A percentile compares a stretch with the other conserved stretches of the same genome.
phyloP scores from a whole-genome alignment of 2,797 vertebrate genomes.

The Lerista edwardsae region DNA sequence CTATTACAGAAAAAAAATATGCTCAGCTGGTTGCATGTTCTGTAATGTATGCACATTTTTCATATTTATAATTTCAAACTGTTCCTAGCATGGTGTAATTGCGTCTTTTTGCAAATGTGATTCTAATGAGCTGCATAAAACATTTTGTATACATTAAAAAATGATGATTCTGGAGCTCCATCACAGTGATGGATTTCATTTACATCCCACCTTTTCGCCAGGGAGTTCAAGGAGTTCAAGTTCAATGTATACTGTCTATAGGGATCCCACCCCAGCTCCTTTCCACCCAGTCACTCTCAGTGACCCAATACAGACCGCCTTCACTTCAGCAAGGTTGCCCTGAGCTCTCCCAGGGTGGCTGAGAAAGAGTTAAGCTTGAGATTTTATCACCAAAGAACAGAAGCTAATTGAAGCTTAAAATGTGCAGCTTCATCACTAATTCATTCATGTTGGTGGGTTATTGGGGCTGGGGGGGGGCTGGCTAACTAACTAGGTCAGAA shows the following conservation, averaged over 20 bases:
- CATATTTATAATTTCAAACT: not conserved
- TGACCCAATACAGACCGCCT: not conserved
- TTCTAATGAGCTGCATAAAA: not conserved
- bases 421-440: not conserved
- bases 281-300: not conserved
- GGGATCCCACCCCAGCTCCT: not conserved
- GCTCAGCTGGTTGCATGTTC: not conserved
- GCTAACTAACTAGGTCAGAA: constrained; percentile 4
- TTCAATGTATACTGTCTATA: not conserved
- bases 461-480: no score
- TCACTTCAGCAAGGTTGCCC: not conserved
- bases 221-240: not conserved
- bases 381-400: not conserved
- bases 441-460: not conserved
- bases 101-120: not conserved
- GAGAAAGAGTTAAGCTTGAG: not conserved
- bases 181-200: not conserved
- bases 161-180: no score
- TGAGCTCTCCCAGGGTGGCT: no score
- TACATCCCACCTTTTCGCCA: not conserved
- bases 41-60: not conserved
- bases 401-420: not conserved
- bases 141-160: not conserved
- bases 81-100: not conserved
- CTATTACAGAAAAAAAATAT: not conserved